Conservation (phyloP, 1,140 invertebrate genomes). For the Radopholus similis region DNA sequence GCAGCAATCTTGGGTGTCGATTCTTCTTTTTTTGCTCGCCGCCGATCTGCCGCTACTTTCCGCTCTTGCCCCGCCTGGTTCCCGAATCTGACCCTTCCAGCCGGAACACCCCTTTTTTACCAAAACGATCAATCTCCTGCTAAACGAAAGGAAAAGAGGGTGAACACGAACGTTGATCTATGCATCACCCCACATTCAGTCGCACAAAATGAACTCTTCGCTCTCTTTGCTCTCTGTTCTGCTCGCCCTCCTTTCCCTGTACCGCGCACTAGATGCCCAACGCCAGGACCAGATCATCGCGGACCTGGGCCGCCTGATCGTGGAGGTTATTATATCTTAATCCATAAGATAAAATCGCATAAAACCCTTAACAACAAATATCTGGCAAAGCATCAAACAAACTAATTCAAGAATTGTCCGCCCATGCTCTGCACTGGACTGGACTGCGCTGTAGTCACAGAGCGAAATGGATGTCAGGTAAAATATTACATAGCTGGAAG, state of each 20-base stretch:
- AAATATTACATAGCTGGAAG: background rate
- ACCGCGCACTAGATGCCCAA: conserved; percentile 7
- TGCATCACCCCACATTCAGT: too few species aligned
- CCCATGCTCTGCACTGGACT: conserved; percentile 58
- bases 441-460: conserved; percentile 59
- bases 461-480: conserved; percentile 59
- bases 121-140: background rate
- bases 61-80: background rate
- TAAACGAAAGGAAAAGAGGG: background rate
- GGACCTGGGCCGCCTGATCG: conserved; percentile 57
- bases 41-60: too few species aligned
- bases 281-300: conserved; percentile 58
- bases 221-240: background rate
- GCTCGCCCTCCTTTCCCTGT: background rate
- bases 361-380: too few species aligned
- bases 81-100: background rate
- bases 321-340: too few species aligned
- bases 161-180: background rate
- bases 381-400: too few species aligned
- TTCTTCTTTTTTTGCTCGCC: too few species aligned
- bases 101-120: background rate
- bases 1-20: too few species aligned
- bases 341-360: too few species aligned
- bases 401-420: conserved; percentile 59
- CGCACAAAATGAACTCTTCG: conserved; percentile 12